Evolutionary conservation across 2,797 vertebrate genomes (phyloP).

Genomic region (Lophius americanus): DNA sequence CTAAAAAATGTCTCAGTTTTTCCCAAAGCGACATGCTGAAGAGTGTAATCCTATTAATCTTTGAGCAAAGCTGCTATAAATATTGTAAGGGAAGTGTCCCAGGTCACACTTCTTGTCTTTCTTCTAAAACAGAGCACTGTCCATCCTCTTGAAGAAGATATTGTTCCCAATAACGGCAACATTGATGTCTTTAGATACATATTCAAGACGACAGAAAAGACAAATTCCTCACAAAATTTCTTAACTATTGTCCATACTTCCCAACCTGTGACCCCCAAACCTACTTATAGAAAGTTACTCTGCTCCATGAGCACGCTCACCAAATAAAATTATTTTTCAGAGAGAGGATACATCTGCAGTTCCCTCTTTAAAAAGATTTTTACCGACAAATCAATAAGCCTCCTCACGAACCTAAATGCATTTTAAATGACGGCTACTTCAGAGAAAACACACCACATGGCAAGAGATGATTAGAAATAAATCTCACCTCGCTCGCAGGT

Average conservation of each 20-base stretch:
- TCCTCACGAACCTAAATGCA: slow-evolving; percentile 25
- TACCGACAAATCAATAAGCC: slow-evolving; percentile 37
- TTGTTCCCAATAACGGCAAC: slow-evolving; percentile 21
- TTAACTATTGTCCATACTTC: neutral
- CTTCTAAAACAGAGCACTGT: slow-evolving; percentile 37
- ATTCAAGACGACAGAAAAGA: slow-evolving; percentile 10
- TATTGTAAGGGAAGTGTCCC: slow-evolving; percentile 45
- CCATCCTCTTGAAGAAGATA: slow-evolving; percentile 33
- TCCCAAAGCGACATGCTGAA: slow-evolving; percentile 52
- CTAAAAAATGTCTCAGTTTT: slow-evolving; percentile 30
- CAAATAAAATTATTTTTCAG: slow-evolving; percentile 17
- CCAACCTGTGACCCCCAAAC: slow-evolving; percentile 7
- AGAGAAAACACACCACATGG: slow-evolving; percentile 2
- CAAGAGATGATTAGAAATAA: neutral
- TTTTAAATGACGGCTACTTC: slow-evolving; percentile 14
- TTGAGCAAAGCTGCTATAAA: slow-evolving; percentile 67
- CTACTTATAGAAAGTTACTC: neutral
- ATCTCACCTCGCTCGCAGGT: slow-evolving; percentile 93
- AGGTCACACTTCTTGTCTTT: slow-evolving; percentile 44
- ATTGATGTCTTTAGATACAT: slow-evolving; percentile 6
- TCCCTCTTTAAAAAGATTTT: slow-evolving; percentile 37
- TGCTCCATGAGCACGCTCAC: slow-evolving; percentile 5
- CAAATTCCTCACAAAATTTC: slow-evolving; percentile 2
- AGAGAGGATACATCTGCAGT: slow-evolving; percentile 17
- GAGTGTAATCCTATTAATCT: slow-evolving; percentile 69